These are phyloP conservation scores for Caradrina kadenii DNA, from an alignment of 2,888 invertebrate species.

Conservation along the genomic window DNA sequence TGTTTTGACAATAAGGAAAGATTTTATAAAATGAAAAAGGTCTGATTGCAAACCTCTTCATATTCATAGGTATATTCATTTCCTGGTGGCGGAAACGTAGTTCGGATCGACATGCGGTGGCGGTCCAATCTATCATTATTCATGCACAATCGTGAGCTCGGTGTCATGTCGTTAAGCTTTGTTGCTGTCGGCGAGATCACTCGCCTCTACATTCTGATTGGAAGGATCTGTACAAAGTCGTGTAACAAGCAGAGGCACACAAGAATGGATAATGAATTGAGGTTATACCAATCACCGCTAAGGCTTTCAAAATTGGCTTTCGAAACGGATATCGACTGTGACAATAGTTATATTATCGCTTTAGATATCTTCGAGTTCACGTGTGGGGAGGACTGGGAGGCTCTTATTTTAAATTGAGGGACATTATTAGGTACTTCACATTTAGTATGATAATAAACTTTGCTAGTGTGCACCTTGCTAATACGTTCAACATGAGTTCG, in stretches of 20 bases:
- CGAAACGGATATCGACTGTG: slow-evolving; percentile 11
- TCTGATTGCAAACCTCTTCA: neutral
- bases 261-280: neutral
- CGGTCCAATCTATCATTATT: slow-evolving; percentile 27
- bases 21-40: neutral
- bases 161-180: slow-evolving; percentile 29
- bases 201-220: slow-evolving; percentile 26
- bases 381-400: neutral
- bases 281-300: neutral
- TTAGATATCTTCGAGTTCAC: neutral
- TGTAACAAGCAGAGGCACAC: slow-evolving; percentile 1
- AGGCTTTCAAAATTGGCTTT: slow-evolving; percentile 6
- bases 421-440: slow-evolving; percentile 14
- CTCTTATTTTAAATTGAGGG: slow-evolving; percentile 8
- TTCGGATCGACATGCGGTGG: neutral
- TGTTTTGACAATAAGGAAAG: neutral
- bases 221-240: neutral
- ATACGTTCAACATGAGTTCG: slow-evolving; percentile 28
- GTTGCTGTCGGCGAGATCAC: neutral
- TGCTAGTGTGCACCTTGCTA: slow-evolving; percentile 28
- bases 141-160: slow-evolving; percentile 30
- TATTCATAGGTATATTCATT: slow-evolving; percentile 9
- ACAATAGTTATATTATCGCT: slow-evolving; percentile 19
- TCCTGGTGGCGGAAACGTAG: slow-evolving; percentile 6
- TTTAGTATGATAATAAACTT: slow-evolving; percentile 18